phyloP scores from a whole-genome alignment of 2,113 vertebrate species.

The Sphyrna mokarran region DNA sequence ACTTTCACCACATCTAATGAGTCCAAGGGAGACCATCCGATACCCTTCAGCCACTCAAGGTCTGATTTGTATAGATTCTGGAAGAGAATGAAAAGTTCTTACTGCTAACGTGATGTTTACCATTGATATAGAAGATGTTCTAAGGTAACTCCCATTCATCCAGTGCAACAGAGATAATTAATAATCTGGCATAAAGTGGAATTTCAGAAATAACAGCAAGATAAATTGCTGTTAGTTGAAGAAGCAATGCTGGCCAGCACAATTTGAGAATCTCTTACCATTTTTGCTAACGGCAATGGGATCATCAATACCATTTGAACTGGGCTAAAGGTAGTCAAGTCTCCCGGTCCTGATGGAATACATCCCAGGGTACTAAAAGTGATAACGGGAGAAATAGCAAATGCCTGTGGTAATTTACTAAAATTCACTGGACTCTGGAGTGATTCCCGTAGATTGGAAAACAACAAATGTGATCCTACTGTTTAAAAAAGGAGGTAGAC shows the following conservation, averaged over 20 bases:
- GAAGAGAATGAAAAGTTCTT: slow-evolving; percentile 9
- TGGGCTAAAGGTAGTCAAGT: too few relatives aligned
- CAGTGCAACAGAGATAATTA: not conserved
- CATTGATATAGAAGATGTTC: not conserved
- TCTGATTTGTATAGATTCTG: slow-evolving; percentile 71
- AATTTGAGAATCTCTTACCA: not conserved
- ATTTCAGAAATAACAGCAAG: not conserved
- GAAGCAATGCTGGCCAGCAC: not conserved
- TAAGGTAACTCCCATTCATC: not conserved
- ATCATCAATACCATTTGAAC: not conserved
- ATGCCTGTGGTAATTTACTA: too few relatives aligned
- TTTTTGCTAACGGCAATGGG: not conserved
- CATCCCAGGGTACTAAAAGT: too few relatives aligned
- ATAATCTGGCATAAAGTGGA: not conserved
- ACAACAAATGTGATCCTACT: too few relatives aligned
- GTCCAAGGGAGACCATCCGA: slow-evolving; percentile 72
- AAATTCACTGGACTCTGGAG: too few relatives aligned
- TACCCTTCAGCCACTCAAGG: slow-evolving; percentile 58
- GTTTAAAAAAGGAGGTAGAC: too few relatives aligned
- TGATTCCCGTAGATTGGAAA: too few relatives aligned
- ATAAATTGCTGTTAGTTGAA: not conserved
- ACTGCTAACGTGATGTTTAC: not conserved
- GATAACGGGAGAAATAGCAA: too few relatives aligned
- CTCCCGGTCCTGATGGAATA: too few relatives aligned
- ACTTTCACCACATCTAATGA: slow-evolving; percentile 69